Evolutionary conservation across 2,888 invertebrate species (phyloP).

Genomic region (Pandemis heparana): DNA sequence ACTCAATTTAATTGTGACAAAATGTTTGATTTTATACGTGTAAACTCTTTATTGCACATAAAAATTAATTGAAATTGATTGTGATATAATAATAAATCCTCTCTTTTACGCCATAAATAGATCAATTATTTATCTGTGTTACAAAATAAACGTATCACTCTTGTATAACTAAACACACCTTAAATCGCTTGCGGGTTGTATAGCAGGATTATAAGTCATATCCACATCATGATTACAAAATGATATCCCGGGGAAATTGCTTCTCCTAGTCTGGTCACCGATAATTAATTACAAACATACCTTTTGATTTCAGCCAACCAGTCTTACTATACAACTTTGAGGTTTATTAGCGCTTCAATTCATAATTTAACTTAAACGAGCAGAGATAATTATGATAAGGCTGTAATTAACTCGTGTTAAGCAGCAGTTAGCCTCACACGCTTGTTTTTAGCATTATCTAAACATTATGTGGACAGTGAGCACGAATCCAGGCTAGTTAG

Average conservation of each 20-base stretch:
- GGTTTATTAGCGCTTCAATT: conserved; percentile 1
- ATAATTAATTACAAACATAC: not conserved
- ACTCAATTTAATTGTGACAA: too few relatives aligned
- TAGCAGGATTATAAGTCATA: too few relatives aligned
- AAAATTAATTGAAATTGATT: too few relatives aligned
- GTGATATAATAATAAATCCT: too few relatives aligned
- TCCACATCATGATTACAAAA: too few relatives aligned
- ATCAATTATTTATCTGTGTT: too few relatives aligned
- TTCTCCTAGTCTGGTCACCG: not conserved
- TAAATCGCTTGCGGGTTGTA: too few relatives aligned
- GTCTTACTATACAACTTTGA: not conserved
- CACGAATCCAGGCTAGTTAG: conserved; percentile 20
- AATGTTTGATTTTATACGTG: too few relatives aligned
- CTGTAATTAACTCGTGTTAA: conserved; percentile 24
- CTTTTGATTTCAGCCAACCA: not conserved
- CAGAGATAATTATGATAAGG: conserved; percentile 7
- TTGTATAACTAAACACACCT: too few relatives aligned
- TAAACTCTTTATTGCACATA: too few relatives aligned
- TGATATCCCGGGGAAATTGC: too few relatives aligned
- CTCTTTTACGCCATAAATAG: too few relatives aligned
- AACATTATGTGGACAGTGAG: conserved; percentile 21
- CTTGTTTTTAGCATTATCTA: conserved; percentile 33
- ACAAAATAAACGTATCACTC: not conserved
- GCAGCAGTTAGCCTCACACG: conserved; percentile 16
- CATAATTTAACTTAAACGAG: not conserved